These are phyloP conservation scores for Saturnia japonica DNA, from an alignment of 2,888 invertebrate species.

Conservation along the genomic window DNA sequence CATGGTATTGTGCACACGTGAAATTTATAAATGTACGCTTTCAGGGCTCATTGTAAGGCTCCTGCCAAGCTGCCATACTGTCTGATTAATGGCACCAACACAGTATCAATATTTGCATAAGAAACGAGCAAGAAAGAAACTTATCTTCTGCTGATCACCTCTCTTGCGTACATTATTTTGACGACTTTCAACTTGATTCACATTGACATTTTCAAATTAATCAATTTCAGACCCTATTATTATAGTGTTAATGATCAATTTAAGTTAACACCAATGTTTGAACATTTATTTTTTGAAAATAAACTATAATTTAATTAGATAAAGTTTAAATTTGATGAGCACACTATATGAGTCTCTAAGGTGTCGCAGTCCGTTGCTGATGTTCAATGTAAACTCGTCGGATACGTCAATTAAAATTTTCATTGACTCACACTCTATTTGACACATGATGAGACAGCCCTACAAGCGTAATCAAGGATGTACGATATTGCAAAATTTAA, in stretches of 20 bases:
- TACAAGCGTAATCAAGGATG: slow-evolving; percentile 60
- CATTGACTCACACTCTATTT: slow-evolving; percentile 79
- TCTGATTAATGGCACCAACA: slow-evolving; percentile 77
- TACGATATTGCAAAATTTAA: slow-evolving; percentile 19
- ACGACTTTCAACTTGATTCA: slow-evolving; percentile 63
- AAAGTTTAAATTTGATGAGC: slow-evolving; percentile 30
- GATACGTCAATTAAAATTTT: slow-evolving; percentile 80
- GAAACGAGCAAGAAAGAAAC: slow-evolving; percentile 74
- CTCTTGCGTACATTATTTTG: slow-evolving; percentile 59
- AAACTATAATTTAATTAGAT: slow-evolving; percentile 33
- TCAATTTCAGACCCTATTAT: slow-evolving; percentile 42
- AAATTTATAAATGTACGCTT: slow-evolving; percentile 48
- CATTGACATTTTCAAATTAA: slow-evolving; percentile 24
- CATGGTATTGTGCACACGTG: slow-evolving; percentile 43
- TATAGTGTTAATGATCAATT: slow-evolving; percentile 34
- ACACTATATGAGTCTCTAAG: slow-evolving; percentile 10
- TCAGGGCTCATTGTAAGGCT: slow-evolving; percentile 53
- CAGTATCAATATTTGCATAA: slow-evolving; percentile 81
- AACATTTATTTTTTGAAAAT: slow-evolving; percentile 29
- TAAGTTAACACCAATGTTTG: slow-evolving; percentile 27
- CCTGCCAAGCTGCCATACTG: slow-evolving; percentile 51
- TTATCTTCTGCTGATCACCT: slow-evolving; percentile 70
- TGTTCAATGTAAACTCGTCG: slow-evolving; percentile 60
- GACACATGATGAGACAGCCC: slow-evolving; percentile 73
- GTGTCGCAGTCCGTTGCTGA: slow-evolving; percentile 43